Percentiles rank a stretch among this genome's conserved stretches.
These are phyloP conservation scores for Sitophilus oryzae DNA, from an alignment of 1,140 invertebrate genomes.

Conservation along the genomic window DNA sequence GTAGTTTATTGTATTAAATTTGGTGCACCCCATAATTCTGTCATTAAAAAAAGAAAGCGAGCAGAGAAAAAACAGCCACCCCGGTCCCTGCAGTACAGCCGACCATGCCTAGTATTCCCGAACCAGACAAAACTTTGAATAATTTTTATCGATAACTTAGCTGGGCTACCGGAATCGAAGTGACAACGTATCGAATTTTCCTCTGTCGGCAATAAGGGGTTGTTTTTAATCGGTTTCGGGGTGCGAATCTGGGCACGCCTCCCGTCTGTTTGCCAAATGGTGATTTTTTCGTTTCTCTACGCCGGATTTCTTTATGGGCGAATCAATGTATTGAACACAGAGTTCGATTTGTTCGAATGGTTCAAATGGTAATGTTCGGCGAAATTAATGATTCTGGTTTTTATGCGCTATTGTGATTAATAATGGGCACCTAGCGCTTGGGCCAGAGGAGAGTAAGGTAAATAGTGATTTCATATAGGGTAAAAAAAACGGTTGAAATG, in stretches of 20 bases:
- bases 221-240: conserved; percentile 25
- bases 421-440: neutral
- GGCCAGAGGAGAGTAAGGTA: too few relatives aligned
- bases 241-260: conserved; percentile 31
- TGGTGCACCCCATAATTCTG: conserved; percentile 22
- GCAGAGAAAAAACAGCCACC: too few relatives aligned
- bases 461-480: too few relatives aligned
- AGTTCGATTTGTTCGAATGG: neutral
- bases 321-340: neutral
- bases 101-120: too few relatives aligned
- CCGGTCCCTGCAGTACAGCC: conserved; percentile 1
- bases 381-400: neutral
- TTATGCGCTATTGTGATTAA: too few relatives aligned
- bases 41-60: conserved; percentile 22
- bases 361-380: neutral
- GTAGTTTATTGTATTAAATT: conserved; percentile 16
- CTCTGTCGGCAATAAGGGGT: conserved; percentile 21
- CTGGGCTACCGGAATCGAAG: conserved; percentile 13
- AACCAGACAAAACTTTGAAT: too few relatives aligned
- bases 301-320: neutral
- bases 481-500: conserved; percentile 13
- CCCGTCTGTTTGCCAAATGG: conserved; percentile 13
- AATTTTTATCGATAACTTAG: conserved; percentile 15
- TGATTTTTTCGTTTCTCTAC: neutral
- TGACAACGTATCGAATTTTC: conserved; percentile 26